A percentile compares a stretch with the other conserved stretches of the same genome.
Evolutionary conservation across 2,888 invertebrate species (phyloP).

Genomic region (Desoria tigrina): DNA sequence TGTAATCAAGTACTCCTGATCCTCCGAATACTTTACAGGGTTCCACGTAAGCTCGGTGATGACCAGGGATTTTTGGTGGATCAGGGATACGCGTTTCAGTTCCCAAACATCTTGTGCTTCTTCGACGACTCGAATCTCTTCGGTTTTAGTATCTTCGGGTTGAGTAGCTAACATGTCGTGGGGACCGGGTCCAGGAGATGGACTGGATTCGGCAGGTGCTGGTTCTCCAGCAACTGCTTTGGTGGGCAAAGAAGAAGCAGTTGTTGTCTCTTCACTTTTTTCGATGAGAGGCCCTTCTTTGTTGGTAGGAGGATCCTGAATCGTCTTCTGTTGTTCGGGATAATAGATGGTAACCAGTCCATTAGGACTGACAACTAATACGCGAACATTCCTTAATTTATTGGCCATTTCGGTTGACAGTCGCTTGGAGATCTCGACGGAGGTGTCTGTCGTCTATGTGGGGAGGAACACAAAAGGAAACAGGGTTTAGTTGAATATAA

Average conservation of each 20-base stretch:
- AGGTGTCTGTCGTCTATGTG: constrained; percentile 45
- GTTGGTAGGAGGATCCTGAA: not conserved
- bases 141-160: not conserved
- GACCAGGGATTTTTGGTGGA: constrained; percentile 68
- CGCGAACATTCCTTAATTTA: constrained; percentile 60
- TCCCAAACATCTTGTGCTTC: constrained; percentile 61
- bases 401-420: constrained; percentile 29
- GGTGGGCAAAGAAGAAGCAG: constrained; percentile 4
- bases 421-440: constrained; percentile 39
- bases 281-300: not conserved
- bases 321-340: constrained; percentile 15
- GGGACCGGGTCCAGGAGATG: constrained; percentile 39
- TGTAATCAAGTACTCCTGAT: constrained; percentile 69
- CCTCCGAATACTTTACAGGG: constrained; percentile 35
- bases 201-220: not conserved
- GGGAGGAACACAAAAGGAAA: constrained; percentile 11
- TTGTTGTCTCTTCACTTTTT: constrained; percentile 7
- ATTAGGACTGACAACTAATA: constrained; percentile 70
- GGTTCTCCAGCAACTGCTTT: not conserved
- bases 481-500: constrained; percentile 5
- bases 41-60: constrained; percentile 76
- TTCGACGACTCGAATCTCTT: not conserved
- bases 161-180: not conserved
- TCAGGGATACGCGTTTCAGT: constrained; percentile 69
- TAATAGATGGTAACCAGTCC: constrained; percentile 69